Evolutionary conservation across 2,113 vertebrate genomes (phyloP).

Genomic region (Enhydra lutris): DNA sequence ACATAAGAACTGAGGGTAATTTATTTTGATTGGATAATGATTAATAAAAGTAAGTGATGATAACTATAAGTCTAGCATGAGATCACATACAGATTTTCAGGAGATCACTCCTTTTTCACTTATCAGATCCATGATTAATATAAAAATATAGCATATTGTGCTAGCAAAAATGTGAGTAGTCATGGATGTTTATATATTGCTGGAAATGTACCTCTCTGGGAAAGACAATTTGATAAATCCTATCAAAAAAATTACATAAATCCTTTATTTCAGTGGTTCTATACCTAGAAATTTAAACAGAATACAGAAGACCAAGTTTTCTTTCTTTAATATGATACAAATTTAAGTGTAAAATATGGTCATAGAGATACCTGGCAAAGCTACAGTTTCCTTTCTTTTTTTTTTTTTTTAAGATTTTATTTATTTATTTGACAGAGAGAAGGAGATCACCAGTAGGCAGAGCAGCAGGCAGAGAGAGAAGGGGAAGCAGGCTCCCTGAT

Average conservation of each 20-base stretch:
- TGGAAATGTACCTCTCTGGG: background rate
- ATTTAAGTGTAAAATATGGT: background rate
- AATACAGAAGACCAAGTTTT: background rate
- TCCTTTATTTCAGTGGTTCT: background rate
- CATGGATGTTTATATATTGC: background rate
- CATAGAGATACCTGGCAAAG: background rate
- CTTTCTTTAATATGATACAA: background rate
- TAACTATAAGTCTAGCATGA: background rate
- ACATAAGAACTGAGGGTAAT: background rate
- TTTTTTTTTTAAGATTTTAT: too few relatives aligned
- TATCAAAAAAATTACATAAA: background rate
- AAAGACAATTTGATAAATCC: background rate
- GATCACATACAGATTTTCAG: background rate
- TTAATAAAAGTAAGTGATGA: background rate
- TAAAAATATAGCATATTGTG: background rate
- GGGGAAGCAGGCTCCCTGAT: too few relatives aligned
- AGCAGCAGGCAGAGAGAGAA: too few relatives aligned
- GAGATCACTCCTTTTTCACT: background rate
- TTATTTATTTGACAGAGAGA: too few relatives aligned
- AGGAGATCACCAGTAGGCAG: too few relatives aligned
- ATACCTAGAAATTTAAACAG: background rate
- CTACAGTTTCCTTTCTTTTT: too few relatives aligned
- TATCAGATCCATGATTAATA: background rate
- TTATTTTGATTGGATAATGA: background rate
- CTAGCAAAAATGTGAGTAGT: background rate